A percentile compares a stretch with the other conserved stretches of the same genome.
Evolutionary conservation across 2,888 invertebrate genomes (phyloP).

Genomic region (Oscheius sp.): DNA sequence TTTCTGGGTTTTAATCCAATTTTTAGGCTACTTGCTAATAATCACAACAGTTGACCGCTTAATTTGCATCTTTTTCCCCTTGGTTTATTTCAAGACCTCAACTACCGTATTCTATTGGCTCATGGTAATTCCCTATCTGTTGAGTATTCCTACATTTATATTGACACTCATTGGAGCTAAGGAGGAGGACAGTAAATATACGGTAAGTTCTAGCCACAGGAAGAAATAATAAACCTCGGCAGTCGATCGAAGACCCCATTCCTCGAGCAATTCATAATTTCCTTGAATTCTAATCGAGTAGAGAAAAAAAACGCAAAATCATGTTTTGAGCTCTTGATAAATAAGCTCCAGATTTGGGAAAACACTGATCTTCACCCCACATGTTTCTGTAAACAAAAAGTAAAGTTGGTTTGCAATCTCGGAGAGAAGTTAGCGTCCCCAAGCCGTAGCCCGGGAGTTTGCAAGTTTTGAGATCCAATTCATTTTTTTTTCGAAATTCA

Average conservation of each 20-base stretch:
- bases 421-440: no score
- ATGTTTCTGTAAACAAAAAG: no score
- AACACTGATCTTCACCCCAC: no score
- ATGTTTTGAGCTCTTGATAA: neutral
- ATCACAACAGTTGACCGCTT: conserved; percentile 48
- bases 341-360: neutral
- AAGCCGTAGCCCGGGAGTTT: no score
- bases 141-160: conserved; percentile 43
- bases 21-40: conserved; percentile 34
- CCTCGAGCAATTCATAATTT: no score
- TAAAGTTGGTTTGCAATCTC: no score
- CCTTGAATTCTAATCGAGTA: no score
- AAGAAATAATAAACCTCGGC: no score
- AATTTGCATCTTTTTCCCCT: conserved; percentile 54
- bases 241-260: no score
- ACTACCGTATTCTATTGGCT: conserved; percentile 44
- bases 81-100: conserved; percentile 46
- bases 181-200: neutral
- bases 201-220: neutral
- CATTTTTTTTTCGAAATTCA: no score
- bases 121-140: conserved; percentile 44
- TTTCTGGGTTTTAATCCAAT: neutral
- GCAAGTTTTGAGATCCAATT: no score
- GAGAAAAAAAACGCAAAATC: no score
- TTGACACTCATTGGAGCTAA: conserved; percentile 37